phyloP scores from a whole-genome alignment of 2,113 vertebrate genomes.

The Hiodon tergisus region DNA sequence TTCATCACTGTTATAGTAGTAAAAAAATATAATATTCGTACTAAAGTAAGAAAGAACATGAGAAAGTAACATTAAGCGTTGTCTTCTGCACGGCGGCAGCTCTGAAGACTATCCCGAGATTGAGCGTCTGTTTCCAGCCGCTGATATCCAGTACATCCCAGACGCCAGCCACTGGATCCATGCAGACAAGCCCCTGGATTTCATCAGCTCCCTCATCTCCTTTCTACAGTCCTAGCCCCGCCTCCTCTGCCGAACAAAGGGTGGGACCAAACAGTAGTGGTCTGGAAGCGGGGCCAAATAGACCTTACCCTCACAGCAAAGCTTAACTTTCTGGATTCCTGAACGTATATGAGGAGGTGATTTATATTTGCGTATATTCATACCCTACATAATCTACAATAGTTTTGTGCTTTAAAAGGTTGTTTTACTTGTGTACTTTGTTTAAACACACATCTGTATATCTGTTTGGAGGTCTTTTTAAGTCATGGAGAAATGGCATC shows the following conservation, averaged over 20 bases:
- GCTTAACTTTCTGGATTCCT: not conserved
- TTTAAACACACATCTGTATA: slow-evolving; percentile 1
- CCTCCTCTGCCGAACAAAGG: slow-evolving; percentile 16
- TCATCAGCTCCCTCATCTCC: slow-evolving; percentile 72
- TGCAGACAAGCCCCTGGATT: slow-evolving; percentile 80
- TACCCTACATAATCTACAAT: not conserved
- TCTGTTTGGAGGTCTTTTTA: not conserved
- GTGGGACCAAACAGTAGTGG: slow-evolving; percentile 26
- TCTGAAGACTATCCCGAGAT: slow-evolving; percentile 79
- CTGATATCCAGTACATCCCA: slow-evolving; percentile 73
- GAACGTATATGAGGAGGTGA: not conserved
- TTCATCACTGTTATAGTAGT: too few relatives aligned
- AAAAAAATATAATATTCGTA: too few relatives aligned
- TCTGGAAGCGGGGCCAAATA: slow-evolving; percentile 22
- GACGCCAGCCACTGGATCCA: slow-evolving; percentile 88
- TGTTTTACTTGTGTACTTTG: slow-evolving; percentile 6
- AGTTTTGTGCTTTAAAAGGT: not conserved
- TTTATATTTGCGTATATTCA: slow-evolving; percentile 11
- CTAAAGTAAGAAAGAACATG: too few relatives aligned
- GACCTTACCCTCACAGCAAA: not conserved
- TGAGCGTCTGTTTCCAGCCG: slow-evolving; percentile 74
- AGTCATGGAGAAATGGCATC: too few relatives aligned
- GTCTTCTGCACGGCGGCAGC: slow-evolving; percentile 45
- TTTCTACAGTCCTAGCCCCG: slow-evolving; percentile 69
- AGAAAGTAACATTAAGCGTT: too few relatives aligned